These are phyloP conservation scores for Cistogaster globosa DNA, from an alignment of 2,888 invertebrate species.

Conservation along the genomic window DNA sequence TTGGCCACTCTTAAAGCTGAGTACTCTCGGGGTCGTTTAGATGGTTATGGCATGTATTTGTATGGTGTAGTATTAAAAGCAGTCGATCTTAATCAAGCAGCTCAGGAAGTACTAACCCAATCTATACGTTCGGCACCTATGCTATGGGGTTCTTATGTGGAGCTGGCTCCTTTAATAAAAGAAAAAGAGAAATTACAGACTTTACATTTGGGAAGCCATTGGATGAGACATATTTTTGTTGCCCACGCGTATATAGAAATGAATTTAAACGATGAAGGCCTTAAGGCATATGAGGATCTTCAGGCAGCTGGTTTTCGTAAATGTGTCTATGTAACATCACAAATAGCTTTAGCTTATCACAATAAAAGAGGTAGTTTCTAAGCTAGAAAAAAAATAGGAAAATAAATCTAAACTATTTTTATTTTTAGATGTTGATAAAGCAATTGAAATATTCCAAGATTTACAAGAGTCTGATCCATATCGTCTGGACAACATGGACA, in stretches of 20 bases:
- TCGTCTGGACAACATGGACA: conserved; percentile 97
- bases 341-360: conserved; percentile 96
- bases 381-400: too few relatives aligned
- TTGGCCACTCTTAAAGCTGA: conserved; percentile 85
- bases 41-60: conserved; percentile 94
- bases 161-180: conserved; percentile 92
- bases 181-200: conserved; percentile 90
- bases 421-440: conserved; percentile 91
- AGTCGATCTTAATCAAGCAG: conserved; percentile 90
- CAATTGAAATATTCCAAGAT: conserved; percentile 92
- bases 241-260: conserved; percentile 95
- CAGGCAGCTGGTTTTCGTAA: conserved; percentile 91
- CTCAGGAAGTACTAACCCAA: conserved; percentile 90
- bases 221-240: conserved; percentile 97
- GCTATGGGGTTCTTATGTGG: conserved; percentile 98
- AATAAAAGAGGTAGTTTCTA: conserved; percentile 90
- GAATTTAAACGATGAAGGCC: conserved; percentile 94
- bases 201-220: conserved; percentile 91
- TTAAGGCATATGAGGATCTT: conserved; percentile 91
- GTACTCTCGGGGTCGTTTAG: conserved; percentile 86
- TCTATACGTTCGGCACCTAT: conserved; percentile 91
- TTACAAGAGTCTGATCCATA: conserved; percentile 95
- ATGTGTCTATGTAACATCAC: conserved; percentile 94
- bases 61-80: conserved; percentile 96
- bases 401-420: conserved; percentile 65